phyloP scores from a whole-genome alignment of 1,140 invertebrate species.

The Trissolcus basalis region DNA sequence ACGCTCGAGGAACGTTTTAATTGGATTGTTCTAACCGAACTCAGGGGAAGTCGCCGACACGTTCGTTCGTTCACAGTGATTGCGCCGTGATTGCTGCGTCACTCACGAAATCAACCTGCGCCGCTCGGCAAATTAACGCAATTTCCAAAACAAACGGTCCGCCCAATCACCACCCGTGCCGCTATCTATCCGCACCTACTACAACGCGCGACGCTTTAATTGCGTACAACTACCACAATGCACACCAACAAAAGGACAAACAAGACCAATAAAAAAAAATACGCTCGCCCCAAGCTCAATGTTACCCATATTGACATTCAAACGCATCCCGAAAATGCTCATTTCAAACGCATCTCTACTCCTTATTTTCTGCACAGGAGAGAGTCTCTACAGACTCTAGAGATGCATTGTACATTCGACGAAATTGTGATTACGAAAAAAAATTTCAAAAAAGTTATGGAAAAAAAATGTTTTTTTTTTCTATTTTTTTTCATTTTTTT shows the following conservation, averaged over 20 bases:
- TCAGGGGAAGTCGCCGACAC: slow-evolving; percentile 41
- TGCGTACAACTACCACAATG: slow-evolving; percentile 62
- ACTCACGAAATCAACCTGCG: slow-evolving; percentile 69
- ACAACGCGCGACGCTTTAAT: slow-evolving; percentile 62
- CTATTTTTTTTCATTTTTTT: too few relatives aligned
- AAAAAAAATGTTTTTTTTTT: too few relatives aligned
- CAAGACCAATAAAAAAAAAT: slow-evolving; percentile 24
- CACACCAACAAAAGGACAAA: slow-evolving; percentile 41
- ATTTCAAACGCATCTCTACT: too few relatives aligned
- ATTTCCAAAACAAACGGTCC: slow-evolving; percentile 71
- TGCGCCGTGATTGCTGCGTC: slow-evolving; percentile 70
- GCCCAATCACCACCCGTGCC: slow-evolving; percentile 38
- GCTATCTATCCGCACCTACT: slow-evolving; percentile 33
- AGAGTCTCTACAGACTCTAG: too few relatives aligned
- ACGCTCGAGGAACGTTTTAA: slow-evolving; percentile 53
- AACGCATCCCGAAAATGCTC: slow-evolving; percentile 9
- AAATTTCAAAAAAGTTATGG: too few relatives aligned
- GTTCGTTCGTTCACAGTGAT: slow-evolving; percentile 46
- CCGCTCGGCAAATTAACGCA: slow-evolving; percentile 71
- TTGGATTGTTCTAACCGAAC: slow-evolving; percentile 53
- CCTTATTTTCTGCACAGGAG: too few relatives aligned
- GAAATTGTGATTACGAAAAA: too few relatives aligned
- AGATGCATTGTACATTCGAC: too few relatives aligned
- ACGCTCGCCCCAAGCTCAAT: slow-evolving; percentile 36
- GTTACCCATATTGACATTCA: slow-evolving; percentile 46